Evolutionary conservation across 2,888 invertebrate species (phyloP), one percentile per base, ranked within the genome.

Genomic region (Dyspetes luteomarginatus): DNA sequence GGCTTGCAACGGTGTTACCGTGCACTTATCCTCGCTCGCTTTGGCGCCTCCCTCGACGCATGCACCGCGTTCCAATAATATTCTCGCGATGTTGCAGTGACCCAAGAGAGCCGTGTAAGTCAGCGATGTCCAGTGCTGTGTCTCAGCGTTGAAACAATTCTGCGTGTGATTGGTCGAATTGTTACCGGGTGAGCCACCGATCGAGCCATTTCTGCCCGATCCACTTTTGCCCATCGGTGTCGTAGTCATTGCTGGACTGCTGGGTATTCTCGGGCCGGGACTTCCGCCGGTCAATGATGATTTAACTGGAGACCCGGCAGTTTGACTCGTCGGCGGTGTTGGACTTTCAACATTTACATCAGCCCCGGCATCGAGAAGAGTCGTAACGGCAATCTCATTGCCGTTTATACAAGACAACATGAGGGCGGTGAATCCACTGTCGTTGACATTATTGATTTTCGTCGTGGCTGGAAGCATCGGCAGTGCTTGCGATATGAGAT

Each of bases 1-100:
- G 73, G 96, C 96, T 93, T 98, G 98, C 30, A 98, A 91, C 0
- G 98, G 98, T 0, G 98, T 98, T 58, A 98, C 94, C 0, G 97
- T 97, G 88, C 96, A 96, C 85, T 96, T 96, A 85, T 97, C 97
- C 88, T 97, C 97, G 24, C 96, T 96, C 3, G 96, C 90, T 2
- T 96, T 94, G 0, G 97, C 97, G 0, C 97, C 97, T 0, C 97
- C 98, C 92, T 98, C 98, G 0, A 97, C 97, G 64, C 95, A 93
- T 0, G 97, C 97, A 0, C 97, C 97, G 19, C 96, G 94, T 79
- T 97, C 96, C 73, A 98, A 92, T 24, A 97, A 92, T 71, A 96
- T 93, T 84, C 94, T 92, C 0, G 93, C 93, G 56, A 94, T 93
- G 52, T 92, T 89, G 64, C 92, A 91, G 84, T 93, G 92, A 48